Evolutionary conservation across 2,113 vertebrate species (phyloP).

Genomic region (Ceyx melanurus): DNA sequence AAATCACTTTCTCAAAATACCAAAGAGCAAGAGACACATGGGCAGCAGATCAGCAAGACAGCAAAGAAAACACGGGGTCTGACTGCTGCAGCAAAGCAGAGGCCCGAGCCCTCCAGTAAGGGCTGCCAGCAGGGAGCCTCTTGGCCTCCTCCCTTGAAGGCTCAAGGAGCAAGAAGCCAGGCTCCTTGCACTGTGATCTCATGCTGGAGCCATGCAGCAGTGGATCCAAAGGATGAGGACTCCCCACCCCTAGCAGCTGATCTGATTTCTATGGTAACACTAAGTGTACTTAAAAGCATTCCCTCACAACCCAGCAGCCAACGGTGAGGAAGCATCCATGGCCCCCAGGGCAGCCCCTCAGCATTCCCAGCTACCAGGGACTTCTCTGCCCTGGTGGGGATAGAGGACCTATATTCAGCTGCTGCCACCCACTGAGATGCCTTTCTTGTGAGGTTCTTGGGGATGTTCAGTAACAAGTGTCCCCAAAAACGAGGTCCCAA

Average conservation of each 20-base stretch:
- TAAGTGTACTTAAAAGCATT: slow-evolving; percentile 21
- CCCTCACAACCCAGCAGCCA: background rate
- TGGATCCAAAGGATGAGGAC: slow-evolving; percentile 22
- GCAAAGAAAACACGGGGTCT: background rate
- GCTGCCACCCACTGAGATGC: background rate
- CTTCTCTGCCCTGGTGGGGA: fast-evolving
- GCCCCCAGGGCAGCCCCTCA: background rate
- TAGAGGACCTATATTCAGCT: background rate
- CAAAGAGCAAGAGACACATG: slow-evolving; percentile 12
- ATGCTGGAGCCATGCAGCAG: slow-evolving; percentile 21
- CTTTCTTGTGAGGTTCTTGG: background rate
- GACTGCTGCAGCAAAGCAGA: background rate
- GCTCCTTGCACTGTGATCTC: background rate
- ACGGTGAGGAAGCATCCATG: background rate
- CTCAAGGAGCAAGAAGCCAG: background rate
- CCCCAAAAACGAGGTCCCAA: background rate
- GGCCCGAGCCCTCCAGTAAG: background rate
- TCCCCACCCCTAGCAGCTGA: slow-evolving; percentile 54
- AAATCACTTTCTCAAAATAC: background rate
- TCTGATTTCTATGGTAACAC: slow-evolving; percentile 58
- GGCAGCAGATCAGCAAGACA: background rate
- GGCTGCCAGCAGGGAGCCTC: background rate
- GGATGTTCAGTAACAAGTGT: background rate
- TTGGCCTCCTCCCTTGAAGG: background rate
- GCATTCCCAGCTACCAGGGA: background rate